These are phyloP conservation scores for Oryzias sinensis DNA, from an alignment of 2,797 vertebrate genomes.

Conservation along the genomic window DNA sequence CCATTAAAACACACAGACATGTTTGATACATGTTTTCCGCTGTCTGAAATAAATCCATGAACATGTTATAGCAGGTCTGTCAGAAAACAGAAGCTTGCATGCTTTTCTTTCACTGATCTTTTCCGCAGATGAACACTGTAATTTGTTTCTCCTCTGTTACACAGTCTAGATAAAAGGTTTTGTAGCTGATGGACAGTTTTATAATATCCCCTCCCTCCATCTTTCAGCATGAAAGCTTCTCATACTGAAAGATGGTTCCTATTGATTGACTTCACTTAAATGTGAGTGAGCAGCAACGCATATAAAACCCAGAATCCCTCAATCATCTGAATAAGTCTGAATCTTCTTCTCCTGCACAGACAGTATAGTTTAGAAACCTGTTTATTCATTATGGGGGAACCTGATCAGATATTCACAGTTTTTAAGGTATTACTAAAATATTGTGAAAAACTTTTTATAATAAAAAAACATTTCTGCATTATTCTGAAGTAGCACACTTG, in stretches of 20 bases:
- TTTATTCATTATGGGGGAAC: background rate
- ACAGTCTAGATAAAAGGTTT: slow-evolving; percentile 50
- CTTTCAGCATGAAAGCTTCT: slow-evolving; percentile 18
- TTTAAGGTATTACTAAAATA: slow-evolving; percentile 36
- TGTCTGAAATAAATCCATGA: slow-evolving; percentile 26
- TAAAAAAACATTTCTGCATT: slow-evolving; percentile 38
- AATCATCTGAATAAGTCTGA: slow-evolving; percentile 10
- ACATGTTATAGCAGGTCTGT: too few relatives aligned
- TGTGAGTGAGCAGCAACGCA: slow-evolving; percentile 29
- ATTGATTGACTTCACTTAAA: slow-evolving; percentile 28
- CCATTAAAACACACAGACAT: slow-evolving; percentile 34
- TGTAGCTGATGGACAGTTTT: slow-evolving; percentile 49
- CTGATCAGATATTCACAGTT: slow-evolving; percentile 28
- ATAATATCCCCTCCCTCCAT: slow-evolving; percentile 28
- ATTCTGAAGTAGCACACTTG: background rate
- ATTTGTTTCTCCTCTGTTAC: slow-evolving; percentile 59
- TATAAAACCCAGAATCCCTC: slow-evolving; percentile 30
- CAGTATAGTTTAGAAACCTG: too few relatives aligned
- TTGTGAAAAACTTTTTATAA: slow-evolving; percentile 59
- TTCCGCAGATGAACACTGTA: slow-evolving; percentile 50
- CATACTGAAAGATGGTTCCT: slow-evolving; percentile 6
- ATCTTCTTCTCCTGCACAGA: slow-evolving; percentile 1
- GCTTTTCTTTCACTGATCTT: slow-evolving; percentile 29
- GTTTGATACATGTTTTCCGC: slow-evolving; percentile 17
- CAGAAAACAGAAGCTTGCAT: slow-evolving; percentile 27